A percentile compares a stretch with the other conserved stretches of the same genome.
These are phyloP conservation scores for Poecilia picta DNA, from an alignment of 2,797 vertebrate species.

Conservation along the genomic window DNA sequence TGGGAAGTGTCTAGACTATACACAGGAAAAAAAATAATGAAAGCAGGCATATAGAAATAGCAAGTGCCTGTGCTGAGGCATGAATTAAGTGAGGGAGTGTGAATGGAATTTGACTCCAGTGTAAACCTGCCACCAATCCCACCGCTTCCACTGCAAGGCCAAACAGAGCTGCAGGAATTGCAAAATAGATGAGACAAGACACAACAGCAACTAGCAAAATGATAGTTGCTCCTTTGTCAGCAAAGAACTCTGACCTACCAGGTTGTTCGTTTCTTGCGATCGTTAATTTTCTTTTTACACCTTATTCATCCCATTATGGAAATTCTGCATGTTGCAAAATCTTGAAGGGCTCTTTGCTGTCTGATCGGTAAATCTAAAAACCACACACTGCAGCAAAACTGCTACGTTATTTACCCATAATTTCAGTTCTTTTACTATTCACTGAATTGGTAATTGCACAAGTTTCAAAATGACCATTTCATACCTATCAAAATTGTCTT, in stretches of 20 bases:
- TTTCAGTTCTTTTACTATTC: background rate
- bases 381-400: background rate
- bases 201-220: conserved; percentile 14
- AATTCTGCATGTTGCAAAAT: background rate
- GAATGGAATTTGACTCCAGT: conserved; percentile 61
- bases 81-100: conserved; percentile 46
- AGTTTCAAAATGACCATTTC: background rate
- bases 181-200: conserved; percentile 48
- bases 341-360: too few relatives aligned
- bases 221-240: conserved; percentile 5
- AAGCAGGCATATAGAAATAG: conserved; percentile 22
- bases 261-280: background rate
- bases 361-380: background rate
- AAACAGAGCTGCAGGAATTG: conserved; percentile 48
- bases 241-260: background rate
- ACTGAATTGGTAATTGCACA: background rate
- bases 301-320: background rate
- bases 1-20: conserved; percentile 1
- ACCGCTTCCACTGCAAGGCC: conserved; percentile 20
- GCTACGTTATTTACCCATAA: background rate
- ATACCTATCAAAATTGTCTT: background rate
- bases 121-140: conserved; percentile 56
- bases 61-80: conserved; percentile 45
- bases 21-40: conserved; percentile 9
- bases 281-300: background rate